Conservation (phyloP, 2,797 vertebrate genomes). For the Rhodeus uyekii region DNA sequence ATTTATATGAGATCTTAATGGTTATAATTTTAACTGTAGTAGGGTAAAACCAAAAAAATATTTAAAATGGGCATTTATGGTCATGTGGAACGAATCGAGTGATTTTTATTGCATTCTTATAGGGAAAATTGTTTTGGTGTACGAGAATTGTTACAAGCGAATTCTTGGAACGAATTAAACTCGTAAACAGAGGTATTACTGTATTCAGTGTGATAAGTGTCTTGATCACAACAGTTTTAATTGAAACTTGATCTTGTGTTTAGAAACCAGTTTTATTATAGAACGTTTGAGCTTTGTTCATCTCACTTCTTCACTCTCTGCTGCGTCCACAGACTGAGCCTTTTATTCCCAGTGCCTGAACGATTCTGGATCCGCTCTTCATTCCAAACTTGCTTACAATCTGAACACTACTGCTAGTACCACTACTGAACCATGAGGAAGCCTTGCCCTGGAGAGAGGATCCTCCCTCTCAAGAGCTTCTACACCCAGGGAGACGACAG, state of each 20-base stretch:
- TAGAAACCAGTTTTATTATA: background rate
- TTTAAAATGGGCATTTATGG: no score
- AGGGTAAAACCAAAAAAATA: no score
- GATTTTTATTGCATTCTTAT: no score
- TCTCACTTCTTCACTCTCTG: background rate
- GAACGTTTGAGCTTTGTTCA: background rate
- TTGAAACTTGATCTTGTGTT: background rate
- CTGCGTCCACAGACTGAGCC: conserved; percentile 59
- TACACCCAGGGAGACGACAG: conserved; percentile 39
- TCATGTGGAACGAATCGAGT: no score
- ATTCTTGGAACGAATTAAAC: no score
- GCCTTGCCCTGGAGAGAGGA: conserved; percentile 53
- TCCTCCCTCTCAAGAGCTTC: conserved; percentile 46
- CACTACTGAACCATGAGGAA: conserved; percentile 74
- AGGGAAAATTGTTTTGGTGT: no score
- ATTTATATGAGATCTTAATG: no score
- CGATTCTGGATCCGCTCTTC: conserved; percentile 56
- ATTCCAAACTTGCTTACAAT: conserved; percentile 52
- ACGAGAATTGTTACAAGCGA: no score
- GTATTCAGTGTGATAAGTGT: background rate
- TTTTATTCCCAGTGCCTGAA: conserved; percentile 59
- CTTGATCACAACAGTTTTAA: background rate
- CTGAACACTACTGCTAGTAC: conserved; percentile 65
- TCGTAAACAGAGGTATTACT: no score
- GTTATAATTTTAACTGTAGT: no score